Conservation (phyloP, 2,888 invertebrate genomes). For the Acleris emargana region DNA sequence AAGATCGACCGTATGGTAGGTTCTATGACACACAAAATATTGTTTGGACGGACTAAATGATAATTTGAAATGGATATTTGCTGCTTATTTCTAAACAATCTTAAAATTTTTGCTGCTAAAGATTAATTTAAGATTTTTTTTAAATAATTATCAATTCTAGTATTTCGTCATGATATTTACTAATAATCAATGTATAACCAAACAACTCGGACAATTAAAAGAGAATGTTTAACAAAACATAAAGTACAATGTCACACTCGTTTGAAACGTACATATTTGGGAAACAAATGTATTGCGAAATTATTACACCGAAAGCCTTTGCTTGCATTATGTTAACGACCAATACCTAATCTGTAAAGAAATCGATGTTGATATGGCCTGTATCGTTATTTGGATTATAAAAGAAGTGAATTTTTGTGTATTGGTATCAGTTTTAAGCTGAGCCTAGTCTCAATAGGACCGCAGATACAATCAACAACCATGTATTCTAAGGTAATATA, state of each 20-base stretch:
- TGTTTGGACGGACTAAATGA: too few relatives aligned
- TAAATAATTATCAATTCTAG: too few relatives aligned
- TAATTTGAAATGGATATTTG: too few relatives aligned
- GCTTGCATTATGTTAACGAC: conserved; percentile 42
- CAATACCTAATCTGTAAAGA: conserved; percentile 45
- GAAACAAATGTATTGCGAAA: conserved; percentile 37
- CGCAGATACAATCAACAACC: not conserved
- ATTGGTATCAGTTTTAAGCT: conserved; percentile 38
- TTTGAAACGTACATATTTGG: conserved; percentile 11
- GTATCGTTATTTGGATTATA: conserved; percentile 41
- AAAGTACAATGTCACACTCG: conserved; percentile 21
- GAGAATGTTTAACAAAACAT: conserved; percentile 1
- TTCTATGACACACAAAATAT: too few relatives aligned
- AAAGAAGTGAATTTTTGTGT: conserved; percentile 34
- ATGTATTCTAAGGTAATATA: conserved; percentile 34
- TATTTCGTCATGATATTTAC: too few relatives aligned
- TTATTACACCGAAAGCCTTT: conserved; percentile 28
- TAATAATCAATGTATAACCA: not conserved
- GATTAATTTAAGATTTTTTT: too few relatives aligned
- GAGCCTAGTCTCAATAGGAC: conserved; percentile 21
- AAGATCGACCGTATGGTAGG: too few relatives aligned
- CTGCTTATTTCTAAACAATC: too few relatives aligned
- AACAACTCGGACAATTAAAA: conserved; percentile 23
- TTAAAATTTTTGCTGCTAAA: too few relatives aligned
- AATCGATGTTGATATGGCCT: conserved; percentile 47